Evolutionary conservation across 2,888 invertebrate genomes (phyloP).

Genomic region (Boloria selene): DNA sequence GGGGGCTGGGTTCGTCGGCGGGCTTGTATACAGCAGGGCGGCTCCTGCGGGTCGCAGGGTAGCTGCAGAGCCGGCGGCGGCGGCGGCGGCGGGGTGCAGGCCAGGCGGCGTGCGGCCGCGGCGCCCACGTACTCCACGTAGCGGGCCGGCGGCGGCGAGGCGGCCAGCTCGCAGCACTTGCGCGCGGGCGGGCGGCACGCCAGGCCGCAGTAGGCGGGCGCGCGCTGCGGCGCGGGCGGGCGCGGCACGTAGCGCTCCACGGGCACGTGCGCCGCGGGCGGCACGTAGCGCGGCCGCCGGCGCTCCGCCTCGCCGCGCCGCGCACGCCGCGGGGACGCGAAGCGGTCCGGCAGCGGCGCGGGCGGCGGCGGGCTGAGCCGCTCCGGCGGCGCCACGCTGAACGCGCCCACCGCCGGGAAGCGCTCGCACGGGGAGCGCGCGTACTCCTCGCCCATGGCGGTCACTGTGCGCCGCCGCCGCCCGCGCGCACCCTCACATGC

Average conservation of each 20-base stretch:
- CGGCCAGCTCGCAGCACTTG: conserved; percentile 74
- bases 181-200: conserved; percentile 73
- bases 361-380: conserved; percentile 84
- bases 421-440: conserved; percentile 81
- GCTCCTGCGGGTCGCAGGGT: conserved; percentile 75
- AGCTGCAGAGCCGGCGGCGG: conserved; percentile 77
- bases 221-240: conserved; percentile 75
- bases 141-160: conserved; percentile 75
- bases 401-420: conserved; percentile 80
- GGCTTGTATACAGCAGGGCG: conserved; percentile 82
- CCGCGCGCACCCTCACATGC: conserved; percentile 80
- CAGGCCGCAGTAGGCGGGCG: conserved; percentile 81
- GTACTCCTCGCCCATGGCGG: conserved; percentile 81
- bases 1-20: conserved; percentile 82
- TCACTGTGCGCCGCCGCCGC: conserved; percentile 77
- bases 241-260: conserved; percentile 88
- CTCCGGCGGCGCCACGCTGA: conserved; percentile 85
- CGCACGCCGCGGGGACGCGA: conserved; percentile 82
- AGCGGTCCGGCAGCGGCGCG: conserved; percentile 83
- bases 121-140: conserved; percentile 85
- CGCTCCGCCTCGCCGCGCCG: conserved; percentile 86
- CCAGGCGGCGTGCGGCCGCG: conserved; percentile 83
- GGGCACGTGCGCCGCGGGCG: conserved; percentile 87
- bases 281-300: conserved; percentile 83
- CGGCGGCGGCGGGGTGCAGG: conserved; percentile 77